These are phyloP conservation scores for Panopea generosa DNA, from an alignment of 2,888 invertebrate species.

Conservation along the genomic window DNA sequence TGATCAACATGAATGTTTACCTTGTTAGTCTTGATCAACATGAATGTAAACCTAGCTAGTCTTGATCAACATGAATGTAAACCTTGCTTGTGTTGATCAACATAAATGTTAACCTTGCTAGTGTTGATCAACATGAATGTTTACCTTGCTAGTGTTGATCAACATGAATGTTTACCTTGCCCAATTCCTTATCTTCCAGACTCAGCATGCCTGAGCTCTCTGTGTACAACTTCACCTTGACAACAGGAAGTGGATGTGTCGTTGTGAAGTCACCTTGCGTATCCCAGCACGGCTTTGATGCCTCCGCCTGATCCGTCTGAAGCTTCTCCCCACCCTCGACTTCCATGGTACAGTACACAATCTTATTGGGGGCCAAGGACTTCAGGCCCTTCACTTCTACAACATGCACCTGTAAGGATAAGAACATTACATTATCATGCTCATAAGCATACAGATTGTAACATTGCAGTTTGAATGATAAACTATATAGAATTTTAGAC, in stretches of 20 bases:
- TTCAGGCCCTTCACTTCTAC: constrained; percentile 99
- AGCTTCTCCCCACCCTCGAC: constrained; percentile 99
- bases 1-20: too few relatives aligned
- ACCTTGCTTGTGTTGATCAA: too few relatives aligned
- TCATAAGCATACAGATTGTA: too few relatives aligned
- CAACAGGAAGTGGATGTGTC: constrained; percentile 97
- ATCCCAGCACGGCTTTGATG: constrained; percentile 99
- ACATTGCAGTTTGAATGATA: too few relatives aligned
- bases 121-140: too few relatives aligned
- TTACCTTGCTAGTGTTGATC: too few relatives aligned
- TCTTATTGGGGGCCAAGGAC: constrained; percentile 97
- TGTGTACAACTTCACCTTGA: constrained; percentile 98
- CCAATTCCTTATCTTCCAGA: constrained; percentile 99
- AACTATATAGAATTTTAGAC: too few relatives aligned
- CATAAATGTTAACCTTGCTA: too few relatives aligned
- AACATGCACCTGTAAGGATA: constrained; percentile 92
- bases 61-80: too few relatives aligned
- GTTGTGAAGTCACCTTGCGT: constrained; percentile 99
- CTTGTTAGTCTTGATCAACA: too few relatives aligned
- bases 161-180: constrained; percentile 88
- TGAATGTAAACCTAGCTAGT: too few relatives aligned
- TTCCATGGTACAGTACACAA: constrained; percentile 99
- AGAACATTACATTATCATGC: too few relatives aligned
- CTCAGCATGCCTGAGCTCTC: constrained; percentile 99
- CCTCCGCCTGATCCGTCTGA: constrained; percentile 99